Evolutionary conservation across 2,888 invertebrate species (phyloP).

Genomic region (Athripsodes cinereus): DNA sequence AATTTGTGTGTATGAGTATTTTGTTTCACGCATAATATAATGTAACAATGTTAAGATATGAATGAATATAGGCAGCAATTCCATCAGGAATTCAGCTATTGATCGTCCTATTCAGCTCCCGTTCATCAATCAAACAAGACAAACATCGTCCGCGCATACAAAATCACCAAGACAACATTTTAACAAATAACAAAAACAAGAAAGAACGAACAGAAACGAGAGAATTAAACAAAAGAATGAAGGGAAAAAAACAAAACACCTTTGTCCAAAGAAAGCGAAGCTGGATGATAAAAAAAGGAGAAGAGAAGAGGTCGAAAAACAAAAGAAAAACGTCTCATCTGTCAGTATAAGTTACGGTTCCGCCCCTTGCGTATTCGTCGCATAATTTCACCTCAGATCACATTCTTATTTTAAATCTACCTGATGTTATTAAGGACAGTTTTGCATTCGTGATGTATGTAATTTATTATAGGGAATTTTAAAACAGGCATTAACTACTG

Average conservation of each 20-base stretch:
- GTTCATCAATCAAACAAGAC: conserved; percentile 9
- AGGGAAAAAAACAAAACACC: not conserved
- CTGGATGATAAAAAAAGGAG: not conserved
- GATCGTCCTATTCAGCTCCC: not conserved
- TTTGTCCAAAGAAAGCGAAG: conserved; percentile 5
- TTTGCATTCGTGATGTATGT: too few species aligned
- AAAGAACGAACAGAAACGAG: not conserved
- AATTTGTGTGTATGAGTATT: too few species aligned
- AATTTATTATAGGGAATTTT: too few species aligned
- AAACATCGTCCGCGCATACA: conserved; percentile 11
- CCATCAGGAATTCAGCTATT: too few species aligned
- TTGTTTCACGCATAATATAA: not conserved
- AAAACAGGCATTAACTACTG: too few species aligned
- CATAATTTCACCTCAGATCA: conserved; percentile 20
- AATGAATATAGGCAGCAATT: too few species aligned
- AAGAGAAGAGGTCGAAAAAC: too few species aligned
- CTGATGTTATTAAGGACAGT: too few species aligned
- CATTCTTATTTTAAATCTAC: not conserved
- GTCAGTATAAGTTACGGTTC: conserved; percentile 21
- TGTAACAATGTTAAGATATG: not conserved
- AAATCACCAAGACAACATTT: not conserved
- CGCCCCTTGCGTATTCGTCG: conserved; percentile 25
- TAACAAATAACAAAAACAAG: not conserved
- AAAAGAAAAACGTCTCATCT: conserved; percentile 10
- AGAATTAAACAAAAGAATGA: not conserved